Evolutionary conservation across 1,140 invertebrate genomes (phyloP), one percentile per base, ranked within the genome.

Genomic region (Pogonomyrmex barbatus): DNA sequence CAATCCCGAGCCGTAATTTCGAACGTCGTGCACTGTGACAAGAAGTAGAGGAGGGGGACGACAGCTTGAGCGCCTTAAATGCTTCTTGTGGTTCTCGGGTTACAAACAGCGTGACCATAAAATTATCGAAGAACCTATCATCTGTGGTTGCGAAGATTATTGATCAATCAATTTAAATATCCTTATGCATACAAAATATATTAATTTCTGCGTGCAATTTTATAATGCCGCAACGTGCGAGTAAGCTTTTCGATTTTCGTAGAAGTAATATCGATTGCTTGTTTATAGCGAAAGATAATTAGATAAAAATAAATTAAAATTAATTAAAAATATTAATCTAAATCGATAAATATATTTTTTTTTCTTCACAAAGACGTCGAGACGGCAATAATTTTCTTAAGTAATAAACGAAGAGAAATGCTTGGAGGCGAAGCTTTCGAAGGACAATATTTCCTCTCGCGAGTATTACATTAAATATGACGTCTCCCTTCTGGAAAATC

Each of bases 401-500:
- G 71, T 60, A 39, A 82, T 17, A 60, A 60, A 17, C 68, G 68
- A 83, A 60, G 8, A 33, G 36, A 36, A 60, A 42, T 60, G 17
- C 79, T 54, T 42, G 68, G 42, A 71, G 24, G 42, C 68, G 42
- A 39, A 24, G 68, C 52, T 73, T 62, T 60, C 58, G 68, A 50
- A 83, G 56, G 79, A 75, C 79, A 73, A 83, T 60, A 83, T 83
- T 83, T 83, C 54, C 79, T 39, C 68, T 83, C 54, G 33, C 54
- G 79, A 73, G 54, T 82, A 82, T 83, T 83, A 60, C 79, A 83
- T 83, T 83, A 73, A 83, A 83, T 83, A 83, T 83, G 79, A 83
- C 68, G 54, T 73, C 54, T 73, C 42, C 33, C 42, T 52, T 73
- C 42, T 36, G 52, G 52, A 75, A 73, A 83, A 83, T 73, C 68